Evolutionary conservation across 1,140 invertebrate genomes (phyloP), one percentile per base, ranked within the genome.

Genomic region (Agrypnia vestita): DNA sequence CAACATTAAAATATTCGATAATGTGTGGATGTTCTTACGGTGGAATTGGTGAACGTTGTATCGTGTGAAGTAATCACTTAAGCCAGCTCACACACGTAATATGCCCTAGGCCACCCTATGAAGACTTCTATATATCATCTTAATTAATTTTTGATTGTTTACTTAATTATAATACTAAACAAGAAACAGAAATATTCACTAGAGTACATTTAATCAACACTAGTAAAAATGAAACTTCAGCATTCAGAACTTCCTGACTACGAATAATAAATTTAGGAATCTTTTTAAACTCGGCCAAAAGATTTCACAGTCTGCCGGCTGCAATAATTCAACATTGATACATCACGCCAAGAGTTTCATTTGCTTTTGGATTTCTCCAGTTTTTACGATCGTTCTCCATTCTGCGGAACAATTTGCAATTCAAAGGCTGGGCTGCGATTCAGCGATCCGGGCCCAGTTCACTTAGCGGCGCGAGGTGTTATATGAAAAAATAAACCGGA

Each of bases 401-500:
- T 74, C 71, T 74, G 51, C 71, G 51, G 51, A 74, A 74, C 53
- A 77, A 82, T 82, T 82, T 82, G 72, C 80, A 82, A 82, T 82
- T 79, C 80, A 82, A 79, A 82, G 51, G 35, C 25, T 64, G 78
- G 62, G 77, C 80, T 75, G 80, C 77, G 77, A 80, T 80, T 79
- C 74, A 19, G 15, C 62, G 62, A n/a, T 49, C 49, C 44, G 43
- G 53, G 19, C 73, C 17, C 73, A 43, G 51, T 59, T 75, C 73
- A 35, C 53, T 75, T 59, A 44, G 55, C 73, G 35, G 43, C 35
- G 44, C 59, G 13, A 62, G 59, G 74, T 47, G 74, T 76, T 64
- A 75, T 75, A 75, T 75, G 73, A 80, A 80, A 76, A 76, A 79
- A 80, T 82, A 82, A 82, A 82, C 74, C 81, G 81, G 74, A 80